Percentiles rank a stretch among this genome's conserved stretches.
Evolutionary conservation across 2,113 vertebrate species (phyloP).

Genomic region (Siphamia tubifer): DNA sequence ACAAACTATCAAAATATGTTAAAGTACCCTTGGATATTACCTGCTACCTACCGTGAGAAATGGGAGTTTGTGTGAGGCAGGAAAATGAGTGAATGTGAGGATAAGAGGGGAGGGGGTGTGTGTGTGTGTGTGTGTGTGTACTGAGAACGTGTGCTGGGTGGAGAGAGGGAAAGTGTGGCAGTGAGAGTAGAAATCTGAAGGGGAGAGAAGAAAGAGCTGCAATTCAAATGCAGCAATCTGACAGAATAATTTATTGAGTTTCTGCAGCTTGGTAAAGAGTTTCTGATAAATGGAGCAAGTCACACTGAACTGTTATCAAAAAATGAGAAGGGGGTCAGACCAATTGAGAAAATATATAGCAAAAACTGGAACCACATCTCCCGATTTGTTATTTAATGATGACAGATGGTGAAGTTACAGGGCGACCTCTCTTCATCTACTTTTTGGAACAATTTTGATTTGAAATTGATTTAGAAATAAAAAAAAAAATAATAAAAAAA

Average conservation of each 20-base stretch:
- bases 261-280: slow-evolving; percentile 71
- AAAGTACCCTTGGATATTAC: slow-evolving; percentile 56
- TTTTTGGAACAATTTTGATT: slow-evolving; percentile 16
- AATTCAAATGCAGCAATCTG: slow-evolving; percentile 77
- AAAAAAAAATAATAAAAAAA: background rate
- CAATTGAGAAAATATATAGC: slow-evolving; percentile 62
- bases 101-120: slow-evolving; percentile 17
- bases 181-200: slow-evolving; percentile 49
- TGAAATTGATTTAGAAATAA: no score
- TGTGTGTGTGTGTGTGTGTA: no score
- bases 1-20: slow-evolving; percentile 64
- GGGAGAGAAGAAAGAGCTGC: slow-evolving; percentile 60
- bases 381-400: slow-evolving; percentile 67
- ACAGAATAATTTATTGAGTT: slow-evolving; percentile 80
- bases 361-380: slow-evolving; percentile 60
- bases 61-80: slow-evolving; percentile 39
- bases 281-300: slow-evolving; percentile 81
- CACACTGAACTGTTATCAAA: slow-evolving; percentile 78
- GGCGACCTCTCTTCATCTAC: slow-evolving; percentile 37
- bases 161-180: slow-evolving; percentile 19
- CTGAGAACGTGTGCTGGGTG: background rate
- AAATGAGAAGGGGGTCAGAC: slow-evolving; percentile 60
- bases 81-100: slow-evolving; percentile 36
- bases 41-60: slow-evolving; percentile 50
- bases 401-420: slow-evolving; percentile 45